These are phyloP conservation scores for Proteles cristata DNA, from an alignment of 2,113 vertebrate genomes.

Conservation along the genomic window DNA sequence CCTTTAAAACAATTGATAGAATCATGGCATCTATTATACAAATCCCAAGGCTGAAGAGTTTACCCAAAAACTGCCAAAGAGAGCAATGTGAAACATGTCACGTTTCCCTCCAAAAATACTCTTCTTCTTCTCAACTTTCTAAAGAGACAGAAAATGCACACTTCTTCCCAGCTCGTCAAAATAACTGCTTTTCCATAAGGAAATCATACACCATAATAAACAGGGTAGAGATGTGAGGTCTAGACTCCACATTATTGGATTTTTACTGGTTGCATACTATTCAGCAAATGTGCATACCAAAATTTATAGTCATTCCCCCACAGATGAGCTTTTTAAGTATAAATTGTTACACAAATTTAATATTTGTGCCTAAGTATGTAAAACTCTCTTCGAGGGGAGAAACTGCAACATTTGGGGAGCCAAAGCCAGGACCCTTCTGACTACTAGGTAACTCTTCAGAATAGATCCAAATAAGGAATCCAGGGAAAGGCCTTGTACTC, in stretches of 20 bases:
- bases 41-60: neutral
- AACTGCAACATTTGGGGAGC: neutral
- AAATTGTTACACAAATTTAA: neutral
- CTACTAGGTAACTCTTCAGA: neutral
- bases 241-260: neutral
- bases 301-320: neutral
- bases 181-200: neutral
- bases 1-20: neutral
- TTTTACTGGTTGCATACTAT: neutral
- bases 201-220: neutral
- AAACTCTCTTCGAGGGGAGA: neutral
- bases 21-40: neutral
- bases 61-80: neutral
- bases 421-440: neutral
- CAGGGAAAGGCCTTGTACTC: neutral
- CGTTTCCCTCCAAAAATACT: neutral
- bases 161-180: neutral
- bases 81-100: neutral
- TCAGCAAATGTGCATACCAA: neutral
- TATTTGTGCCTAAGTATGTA: neutral
- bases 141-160: conserved; percentile 7
- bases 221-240: neutral
- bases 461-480: neutral
- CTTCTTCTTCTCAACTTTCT: neutral
- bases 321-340: neutral